Conservation (phyloP, 2,888 invertebrate genomes). For the Parochlus steinenii region DNA sequence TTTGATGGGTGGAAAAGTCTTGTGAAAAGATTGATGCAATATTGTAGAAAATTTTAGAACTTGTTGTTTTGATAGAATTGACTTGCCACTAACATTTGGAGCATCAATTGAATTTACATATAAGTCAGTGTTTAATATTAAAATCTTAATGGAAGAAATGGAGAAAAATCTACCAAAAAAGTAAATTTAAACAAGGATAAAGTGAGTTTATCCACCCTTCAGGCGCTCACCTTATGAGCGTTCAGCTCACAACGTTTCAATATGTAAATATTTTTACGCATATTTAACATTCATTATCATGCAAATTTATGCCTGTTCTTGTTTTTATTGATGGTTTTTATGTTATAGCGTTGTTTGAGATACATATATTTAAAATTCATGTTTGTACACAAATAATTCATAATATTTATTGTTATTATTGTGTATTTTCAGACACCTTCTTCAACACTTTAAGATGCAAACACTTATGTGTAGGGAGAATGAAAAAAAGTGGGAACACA, state of each 20-base stretch:
- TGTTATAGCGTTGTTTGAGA: background rate
- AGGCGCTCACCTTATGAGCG: background rate
- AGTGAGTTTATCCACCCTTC: constrained; percentile 3
- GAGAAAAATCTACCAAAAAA: too few species aligned
- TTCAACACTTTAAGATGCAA: constrained; percentile 11
- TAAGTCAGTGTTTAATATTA: too few species aligned
- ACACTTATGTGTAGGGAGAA: constrained; percentile 9
- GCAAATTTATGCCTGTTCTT: background rate
- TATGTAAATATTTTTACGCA: constrained; percentile 8
- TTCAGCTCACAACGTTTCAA: background rate
- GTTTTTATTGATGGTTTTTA: too few species aligned
- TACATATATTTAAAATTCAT: constrained; percentile 2
- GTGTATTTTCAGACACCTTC: constrained; percentile 12
- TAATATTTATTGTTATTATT: constrained; percentile 12
- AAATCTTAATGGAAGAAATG: too few species aligned
- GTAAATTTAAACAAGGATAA: background rate
- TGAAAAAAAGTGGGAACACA: too few species aligned
- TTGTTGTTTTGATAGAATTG: too few species aligned
- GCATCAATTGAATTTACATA: too few species aligned
- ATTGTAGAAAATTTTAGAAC: too few species aligned
- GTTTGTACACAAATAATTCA: constrained; percentile 10
- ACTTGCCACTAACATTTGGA: too few species aligned
- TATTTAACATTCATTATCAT: constrained; percentile 9
- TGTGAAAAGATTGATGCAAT: too few species aligned
- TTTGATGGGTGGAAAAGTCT: too few species aligned